Base-by-base conservation (phyloP, 2,888 invertebrate genomes). In the Heteromurus nitidus region DNA sequence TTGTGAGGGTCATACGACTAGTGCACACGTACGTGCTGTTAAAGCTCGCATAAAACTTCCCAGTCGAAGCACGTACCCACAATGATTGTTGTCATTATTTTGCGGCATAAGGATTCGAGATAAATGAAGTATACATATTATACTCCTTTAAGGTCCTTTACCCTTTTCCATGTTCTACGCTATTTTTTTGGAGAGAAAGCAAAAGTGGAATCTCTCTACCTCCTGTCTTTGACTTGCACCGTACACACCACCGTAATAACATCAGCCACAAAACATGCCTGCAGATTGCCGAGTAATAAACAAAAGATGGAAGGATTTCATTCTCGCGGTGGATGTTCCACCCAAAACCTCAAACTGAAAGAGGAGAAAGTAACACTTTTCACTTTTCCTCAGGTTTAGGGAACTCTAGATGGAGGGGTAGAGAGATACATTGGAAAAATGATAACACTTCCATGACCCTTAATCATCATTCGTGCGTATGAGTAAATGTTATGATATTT, bases 41-140 rank as follows among this genome's bases (percentile, higher is more conserved):
- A n/a, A n/a, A 47, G 47, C 47, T 13, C 11, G n/a, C 47, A 47
- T 47, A 47, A 47, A n/a, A 47, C 11, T 47, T 16, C 3, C 3
- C 16, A 68, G 42, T 68, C 50, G 11, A 16, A 18, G 5, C 69
- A 69, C 69, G 69, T 69, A 69, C 55, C 13, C 50, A 55, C 22
- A 69, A 69, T 69, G 69, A 69, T 69, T 53, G 69, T 53, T 55
- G 69, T 69, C 69, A 69, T 69, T 69, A 69, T 44, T 69, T 30
- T 53, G 67, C 26, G 18, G 50, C 44, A 67, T 67, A 67, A 67
- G 18, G 26, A 13, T 50, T 9, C 36, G 47, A 24, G 28, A 44
- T 67, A 67, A 67, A 44, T 67, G 50, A 64, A 64, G 42, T 64
- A 24, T 42, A 50, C n/a, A 42, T n/a, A n/a, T n/a, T n/a, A n/a